Base-by-base conservation (phyloP, 2,113 vertebrate species). In the Nannobrachium achirus region DNA sequence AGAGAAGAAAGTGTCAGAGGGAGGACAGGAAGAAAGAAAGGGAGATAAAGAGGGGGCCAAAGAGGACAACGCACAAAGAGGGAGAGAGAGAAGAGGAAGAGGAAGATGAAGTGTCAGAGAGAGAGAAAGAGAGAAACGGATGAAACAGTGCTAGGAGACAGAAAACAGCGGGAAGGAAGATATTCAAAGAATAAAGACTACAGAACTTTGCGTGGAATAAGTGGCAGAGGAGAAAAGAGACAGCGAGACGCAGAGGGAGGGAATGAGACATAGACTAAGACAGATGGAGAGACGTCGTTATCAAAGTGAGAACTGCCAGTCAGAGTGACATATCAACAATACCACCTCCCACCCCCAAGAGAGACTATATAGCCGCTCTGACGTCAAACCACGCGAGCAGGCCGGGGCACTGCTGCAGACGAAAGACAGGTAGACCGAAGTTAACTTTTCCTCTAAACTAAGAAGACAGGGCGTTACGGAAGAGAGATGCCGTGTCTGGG, bases 231-330 rank as follows among this genome's bases (percentile, higher is more conserved):
- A 45, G 25, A 6, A 15, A n/a, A 60, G 53, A 20, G n/a, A 18
- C 13, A 44, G n/a, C 8, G n/a, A n/a, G n/a, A n/a, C n/a, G n/a
- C n/a, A n/a, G 18, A 56, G 1, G 16, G 50, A 38, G 20, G 50
- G 14, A 9, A 25, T 6, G 40, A 58, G 25, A 33, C 25, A 3
- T 33, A 33, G 25, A 33, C 25, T 33, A 33, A 33, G 70, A 69
- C 3, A 46, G 79, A 76, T 71, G 60, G 60, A 58, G 52, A 53
- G 19, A 56, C 56, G 68, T 42, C 73, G 71, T 76, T 86, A 83
- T 88, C 88, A 53, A 20, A 76, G 68, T 82, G 79, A 83, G 56
- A 87, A 86, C 83, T 87, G 86, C 69, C 84, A 84, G 74, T 86
- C 80, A 80, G 25, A 33, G 61, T 76, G 81, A 42, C 70, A 74